Conservation (phyloP, 2,113 vertebrate genomes). For the Hassar affinis region DNA sequence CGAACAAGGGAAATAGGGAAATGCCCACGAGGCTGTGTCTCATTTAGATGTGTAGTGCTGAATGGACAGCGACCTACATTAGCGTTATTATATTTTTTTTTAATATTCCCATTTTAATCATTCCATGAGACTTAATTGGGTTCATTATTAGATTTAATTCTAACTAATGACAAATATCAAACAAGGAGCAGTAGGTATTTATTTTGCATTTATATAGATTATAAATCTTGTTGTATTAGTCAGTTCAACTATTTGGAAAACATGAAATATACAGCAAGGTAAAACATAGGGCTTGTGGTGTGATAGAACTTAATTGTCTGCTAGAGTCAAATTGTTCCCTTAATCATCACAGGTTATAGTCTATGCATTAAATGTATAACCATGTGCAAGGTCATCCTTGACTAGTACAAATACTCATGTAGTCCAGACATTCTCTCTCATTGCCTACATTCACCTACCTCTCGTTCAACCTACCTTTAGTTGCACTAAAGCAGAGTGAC, state of each 20-base stretch:
- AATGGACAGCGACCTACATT: conserved; percentile 33
- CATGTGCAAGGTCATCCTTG: background rate
- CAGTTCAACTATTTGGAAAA: background rate
- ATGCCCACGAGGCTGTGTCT: background rate
- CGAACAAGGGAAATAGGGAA: background rate
- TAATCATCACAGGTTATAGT: background rate
- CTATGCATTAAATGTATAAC: background rate
- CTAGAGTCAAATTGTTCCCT: background rate
- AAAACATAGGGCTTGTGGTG: background rate
- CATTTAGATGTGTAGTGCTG: conserved; percentile 22
- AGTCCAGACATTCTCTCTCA: no score
- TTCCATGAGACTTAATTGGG: background rate
- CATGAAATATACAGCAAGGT: background rate
- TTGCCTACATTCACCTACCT: background rate
- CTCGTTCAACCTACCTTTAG: no score
- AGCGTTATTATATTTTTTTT: background rate
- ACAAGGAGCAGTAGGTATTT: background rate
- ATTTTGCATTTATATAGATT: background rate
- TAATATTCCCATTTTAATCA: background rate
- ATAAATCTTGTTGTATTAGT: background rate
- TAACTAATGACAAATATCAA: background rate
- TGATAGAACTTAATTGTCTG: background rate
- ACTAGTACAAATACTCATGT: background rate
- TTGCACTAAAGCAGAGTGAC: background rate
- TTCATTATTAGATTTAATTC: background rate